Base-by-base conservation (phyloP, 1,140 invertebrate genomes). In the Magallana angulata region DNA sequence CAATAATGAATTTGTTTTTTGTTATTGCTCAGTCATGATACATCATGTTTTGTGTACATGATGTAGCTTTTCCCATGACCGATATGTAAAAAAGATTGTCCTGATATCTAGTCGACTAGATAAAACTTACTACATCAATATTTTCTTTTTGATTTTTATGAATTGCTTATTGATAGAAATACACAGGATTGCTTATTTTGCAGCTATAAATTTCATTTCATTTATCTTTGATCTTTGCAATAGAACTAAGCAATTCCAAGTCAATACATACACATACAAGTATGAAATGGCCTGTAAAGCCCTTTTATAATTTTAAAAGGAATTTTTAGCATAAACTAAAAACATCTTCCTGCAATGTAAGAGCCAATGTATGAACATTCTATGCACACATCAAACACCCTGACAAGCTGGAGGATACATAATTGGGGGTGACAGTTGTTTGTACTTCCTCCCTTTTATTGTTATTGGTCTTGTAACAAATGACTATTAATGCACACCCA, bases 1-100 rank as follows among this genome's bases (percentile, higher is more conserved):
- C 68, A 76, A 76, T 76, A 76, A 76, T 76, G 68, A 76, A 76
- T 76, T 76, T 76, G 68, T 76, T 76, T 76, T 76, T 76, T 76
- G 68, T 76, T 76, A 76, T 76, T 76, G 68, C 24, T 76, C 24
- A 18, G 24, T 76, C 24, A 76, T 76, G 68, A 76, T 76, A 76
- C 68, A 76, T 76, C 68, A 76, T 48, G 68, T 76, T 76, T 76
- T 76, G 68, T 76, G 68, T 24, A 76, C 68, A 76, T 76, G 11
- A 76, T 30, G 68, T 30, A 30, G 68, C 36, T 18, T 76, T 76
- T 76, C 68, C 68, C 68, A 76, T 76, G 68, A 76, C 68, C 68
- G 68, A 76, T 76, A 76, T 12, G 36, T 48, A 62, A 62, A 68
- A 76, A 76, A 76, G 68, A 76, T 36, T 76, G 68, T 76, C 36